A percentile compares a stretch with the other conserved stretches of the same genome.
Evolutionary conservation across 2,797 vertebrate genomes (phyloP).

Genomic region (Xiphophorus birchmanni): DNA sequence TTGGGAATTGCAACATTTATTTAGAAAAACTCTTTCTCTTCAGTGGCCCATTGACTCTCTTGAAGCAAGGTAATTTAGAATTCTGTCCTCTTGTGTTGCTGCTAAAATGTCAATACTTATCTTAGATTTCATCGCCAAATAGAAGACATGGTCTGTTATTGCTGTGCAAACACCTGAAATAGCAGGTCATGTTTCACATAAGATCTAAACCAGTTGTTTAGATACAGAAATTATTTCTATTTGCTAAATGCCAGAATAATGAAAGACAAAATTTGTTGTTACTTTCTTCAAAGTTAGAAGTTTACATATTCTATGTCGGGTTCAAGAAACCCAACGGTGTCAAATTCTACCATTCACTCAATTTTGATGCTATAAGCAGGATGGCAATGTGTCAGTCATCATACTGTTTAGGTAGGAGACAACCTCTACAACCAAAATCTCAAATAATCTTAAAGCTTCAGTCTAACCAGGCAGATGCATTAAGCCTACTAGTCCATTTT

Average conservation of each 20-base stretch:
- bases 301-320: background rate
- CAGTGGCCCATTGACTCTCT: constrained; percentile 53
- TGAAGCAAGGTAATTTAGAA: constrained; percentile 34
- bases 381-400: background rate
- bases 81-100: constrained; percentile 52
- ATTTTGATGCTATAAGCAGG: background rate
- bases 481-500: background rate
- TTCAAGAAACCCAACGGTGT: background rate
- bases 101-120: constrained; percentile 56
- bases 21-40: constrained; percentile 61
- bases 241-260: background rate
- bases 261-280: too few relatives aligned
- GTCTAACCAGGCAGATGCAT: background rate
- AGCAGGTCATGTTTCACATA: constrained; percentile 11
- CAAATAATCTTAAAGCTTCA: background rate
- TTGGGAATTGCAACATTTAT: constrained; percentile 66
- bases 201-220: background rate
- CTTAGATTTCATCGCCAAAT: constrained; percentile 30
- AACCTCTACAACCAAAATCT: background rate
- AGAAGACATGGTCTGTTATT: constrained; percentile 46
- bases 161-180: constrained; percentile 21
- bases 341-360: background rate
- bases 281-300: background rate
- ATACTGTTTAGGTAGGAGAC: background rate
- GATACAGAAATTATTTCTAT: background rate